phyloP scores from a whole-genome alignment of 1,140 invertebrate genomes.

The Apis laboriosa region DNA sequence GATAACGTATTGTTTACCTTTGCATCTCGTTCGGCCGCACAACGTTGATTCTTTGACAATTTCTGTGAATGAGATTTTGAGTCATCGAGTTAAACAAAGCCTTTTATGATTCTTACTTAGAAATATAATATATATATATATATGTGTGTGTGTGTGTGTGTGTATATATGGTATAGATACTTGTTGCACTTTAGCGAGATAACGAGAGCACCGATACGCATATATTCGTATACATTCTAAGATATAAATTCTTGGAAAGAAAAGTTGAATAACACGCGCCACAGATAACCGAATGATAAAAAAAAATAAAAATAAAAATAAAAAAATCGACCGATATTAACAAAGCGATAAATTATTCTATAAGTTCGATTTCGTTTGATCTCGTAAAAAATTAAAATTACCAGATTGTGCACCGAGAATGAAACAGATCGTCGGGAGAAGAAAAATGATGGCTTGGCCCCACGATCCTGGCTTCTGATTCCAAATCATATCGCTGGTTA shows the following conservation, averaged over 20 bases:
- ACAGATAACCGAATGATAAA: slow-evolving; percentile 17
- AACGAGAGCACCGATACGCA: not conserved
- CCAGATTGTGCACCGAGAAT: slow-evolving; percentile 12
- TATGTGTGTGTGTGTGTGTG: too few relatives aligned
- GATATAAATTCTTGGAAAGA: slow-evolving; percentile 22
- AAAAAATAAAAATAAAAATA: not conserved
- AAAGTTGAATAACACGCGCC: slow-evolving; percentile 26
- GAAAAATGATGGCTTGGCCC: not conserved
- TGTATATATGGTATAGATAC: too few relatives aligned
- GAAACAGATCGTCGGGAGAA: not conserved
- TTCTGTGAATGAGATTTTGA: slow-evolving; percentile 62
- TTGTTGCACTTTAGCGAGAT: slow-evolving; percentile 5
- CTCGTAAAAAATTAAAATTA: not conserved
- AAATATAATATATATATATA: not conserved
- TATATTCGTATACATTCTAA: too few relatives aligned
- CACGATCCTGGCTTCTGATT: not conserved
- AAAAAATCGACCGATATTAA: not conserved
- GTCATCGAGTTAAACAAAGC: not conserved
- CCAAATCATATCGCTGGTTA: slow-evolving; percentile 6
- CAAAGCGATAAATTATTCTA: not conserved
- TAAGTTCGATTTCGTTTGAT: not conserved
- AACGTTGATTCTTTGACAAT: slow-evolving; percentile 68
- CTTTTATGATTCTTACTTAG: not conserved
- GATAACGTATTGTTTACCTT: slow-evolving; percentile 62
- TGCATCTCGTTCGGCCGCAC: slow-evolving; percentile 75